Conservation (phyloP, 1,140 invertebrate species). For the Drosophila repletoides region DNA sequence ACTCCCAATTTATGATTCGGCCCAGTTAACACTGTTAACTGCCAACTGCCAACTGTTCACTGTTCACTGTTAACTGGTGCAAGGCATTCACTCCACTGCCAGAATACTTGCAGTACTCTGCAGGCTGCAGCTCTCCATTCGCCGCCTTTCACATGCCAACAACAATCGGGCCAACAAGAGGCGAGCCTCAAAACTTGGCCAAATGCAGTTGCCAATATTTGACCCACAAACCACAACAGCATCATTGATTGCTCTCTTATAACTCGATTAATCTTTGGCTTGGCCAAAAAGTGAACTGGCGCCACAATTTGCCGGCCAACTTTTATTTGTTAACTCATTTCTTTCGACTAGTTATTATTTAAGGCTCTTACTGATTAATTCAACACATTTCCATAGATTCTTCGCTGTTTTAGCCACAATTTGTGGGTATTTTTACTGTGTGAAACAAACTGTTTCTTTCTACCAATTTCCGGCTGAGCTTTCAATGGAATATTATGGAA, state of each 20-base stretch:
- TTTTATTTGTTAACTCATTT: too few relatives aligned
- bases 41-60: too few relatives aligned
- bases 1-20: conserved; percentile 39
- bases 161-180: conserved; percentile 1
- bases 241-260: neutral
- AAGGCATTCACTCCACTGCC: conserved; percentile 66
- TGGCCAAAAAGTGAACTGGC: neutral
- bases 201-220: conserved; percentile 32
- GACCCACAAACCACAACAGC: conserved; percentile 18
- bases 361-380: too few relatives aligned
- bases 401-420: too few relatives aligned
- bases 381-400: too few relatives aligned
- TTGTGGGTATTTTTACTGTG: too few relatives aligned
- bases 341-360: too few relatives aligned
- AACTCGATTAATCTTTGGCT: conserved; percentile 21
- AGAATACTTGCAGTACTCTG: neutral
- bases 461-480: too few relatives aligned
- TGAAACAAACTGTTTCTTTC: too few relatives aligned
- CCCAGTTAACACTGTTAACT: conserved; percentile 51
- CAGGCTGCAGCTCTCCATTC: neutral
- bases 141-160: conserved; percentile 40
- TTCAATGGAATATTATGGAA: too few relatives aligned
- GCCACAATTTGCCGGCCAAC: neutral
- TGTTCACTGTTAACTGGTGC: conserved; percentile 75
- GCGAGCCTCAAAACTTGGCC: conserved; percentile 25